Base-by-base conservation (phyloP, 35 echinoderm and acorn worm species). In the Diadema setosum region DNA sequence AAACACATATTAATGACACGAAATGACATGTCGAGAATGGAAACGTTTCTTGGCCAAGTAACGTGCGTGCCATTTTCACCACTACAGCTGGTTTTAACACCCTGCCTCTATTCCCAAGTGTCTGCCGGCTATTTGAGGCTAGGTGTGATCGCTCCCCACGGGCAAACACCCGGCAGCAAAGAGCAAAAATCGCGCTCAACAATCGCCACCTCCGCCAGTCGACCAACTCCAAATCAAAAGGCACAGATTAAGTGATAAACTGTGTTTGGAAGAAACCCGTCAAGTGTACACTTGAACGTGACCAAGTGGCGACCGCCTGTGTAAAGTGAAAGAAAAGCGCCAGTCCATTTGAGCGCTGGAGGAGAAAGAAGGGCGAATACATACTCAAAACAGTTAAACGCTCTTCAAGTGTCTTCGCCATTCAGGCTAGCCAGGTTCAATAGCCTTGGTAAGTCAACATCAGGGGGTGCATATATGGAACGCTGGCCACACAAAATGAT, bases 161-260 rank as follows among this genome's bases (percentile, higher is more conserved):
- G n/a, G 73, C 44, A 42, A 78, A 78, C 30, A 78, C 2, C 63
- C 4, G 20, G 63, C 37, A 33, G 27, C 37, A 67, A 67, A 67
- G 14, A 67, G 25, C 30, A 34, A 67, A 27, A 67, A 67, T n/a
- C n/a, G n/a, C 63, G 25, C 63, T 18, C 37, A 16, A 67, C 63
- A 67, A 67, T 67, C 30, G 29, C 21, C 37, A 26, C 63, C 30
- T 67, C n/a, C 37, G 37, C 30, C 12, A 15, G 37, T 34, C 63
- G 29, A 67, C 25, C 14, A 67, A 32, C 11, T 67, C 63, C 18
- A 41, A 5, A 16, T 43, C 37, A 39, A 42, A 36, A 78, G 73
- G 37, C 73, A 78, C 27, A 78, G 73, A 78, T 78, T 78, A 78
- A 78, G 73, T 78, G 73, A 78, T 78, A 78, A 78, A 78, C 73